A percentile compares a stretch with the other conserved stretches of the same genome.
Evolutionary conservation across 2,888 invertebrate species (phyloP).

Genomic region (Rotaria macrura): DNA sequence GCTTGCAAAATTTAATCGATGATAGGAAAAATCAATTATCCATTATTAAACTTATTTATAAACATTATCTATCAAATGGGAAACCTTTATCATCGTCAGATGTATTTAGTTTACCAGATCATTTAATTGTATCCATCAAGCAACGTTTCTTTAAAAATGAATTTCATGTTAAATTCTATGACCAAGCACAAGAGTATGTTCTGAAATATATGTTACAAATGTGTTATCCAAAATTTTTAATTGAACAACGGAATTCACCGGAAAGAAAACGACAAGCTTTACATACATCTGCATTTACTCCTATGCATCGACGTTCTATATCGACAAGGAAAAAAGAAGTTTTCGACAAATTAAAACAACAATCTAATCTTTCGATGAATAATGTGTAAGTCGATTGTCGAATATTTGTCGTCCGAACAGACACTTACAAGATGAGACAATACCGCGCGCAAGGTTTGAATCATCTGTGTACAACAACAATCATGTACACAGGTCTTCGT

Average conservation of each 20-base stretch:
- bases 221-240: slow-evolving; percentile 13
- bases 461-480: no score
- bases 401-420: no score
- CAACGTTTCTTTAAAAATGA: neutral
- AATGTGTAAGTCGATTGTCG: neutral
- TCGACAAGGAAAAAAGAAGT: neutral
- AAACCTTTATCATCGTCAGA: neutral
- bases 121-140: neutral
- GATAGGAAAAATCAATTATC: neutral
- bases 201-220: slow-evolving; percentile 16
- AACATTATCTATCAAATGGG: neutral
- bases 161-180: neutral
- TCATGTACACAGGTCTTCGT: no score
- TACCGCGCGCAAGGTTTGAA: no score
- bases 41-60: neutral
- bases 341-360: slow-evolving; percentile 2
- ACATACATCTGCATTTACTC: neutral
- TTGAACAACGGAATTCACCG: neutral
- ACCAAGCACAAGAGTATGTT: slow-evolving; percentile 8
- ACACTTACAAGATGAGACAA: no score
- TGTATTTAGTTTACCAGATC: neutral
- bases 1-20: neutral
- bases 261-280: neutral
- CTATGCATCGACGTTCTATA: neutral
- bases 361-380: neutral